Evolutionary conservation across 1,140 invertebrate species (phyloP), one percentile per base, ranked within the genome.

Genomic region (Diuraphis noxia): DNA sequence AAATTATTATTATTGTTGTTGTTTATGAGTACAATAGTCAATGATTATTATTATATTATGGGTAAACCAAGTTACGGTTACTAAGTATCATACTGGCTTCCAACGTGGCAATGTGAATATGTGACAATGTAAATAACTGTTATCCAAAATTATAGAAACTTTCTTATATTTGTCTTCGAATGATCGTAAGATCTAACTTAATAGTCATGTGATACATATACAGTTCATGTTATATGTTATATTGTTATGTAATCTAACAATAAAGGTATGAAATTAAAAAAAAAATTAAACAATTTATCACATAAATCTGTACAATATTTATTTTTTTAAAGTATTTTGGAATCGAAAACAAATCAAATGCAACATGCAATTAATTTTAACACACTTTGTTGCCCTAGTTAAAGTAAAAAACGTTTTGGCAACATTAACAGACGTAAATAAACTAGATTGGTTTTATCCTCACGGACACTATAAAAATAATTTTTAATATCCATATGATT

Each of bases 341-440:
- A 34, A 52, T 87, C 25, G 46, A 87, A 1, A 56, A 87, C 4
- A 56, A 52, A 30, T 9, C 13, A 10, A 40, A 38, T 56, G 49
- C 34, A 72, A 72, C 30, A 72, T n/a, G n/a, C 34, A 72, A 72
- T 72, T 72, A 72, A 72, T 72, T 72, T 72, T n/a, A 72, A 56
- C 46, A 56, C 34, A 87, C 52, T 56, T 36, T 52, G 85, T 30
- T 56, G 85, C 25, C 85, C 85, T 87, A 87, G 49, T 87, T 87
- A 46, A 87, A 52, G 34, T 87, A 87, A 21, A 38, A 87, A 52
- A 56, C 21, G 52, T 52, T 87, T 87, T 87, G 85, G 85, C 85
- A 87, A 56, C 85, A 87, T 87, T 87, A 36, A 52, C 23, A 38
- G 85, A 87, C 85, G 56, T 87, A 87, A 87, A 87, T 87, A 87